phyloP scores from a whole-genome alignment of 2,888 invertebrate genomes.

The Buathra laborator region DNA sequence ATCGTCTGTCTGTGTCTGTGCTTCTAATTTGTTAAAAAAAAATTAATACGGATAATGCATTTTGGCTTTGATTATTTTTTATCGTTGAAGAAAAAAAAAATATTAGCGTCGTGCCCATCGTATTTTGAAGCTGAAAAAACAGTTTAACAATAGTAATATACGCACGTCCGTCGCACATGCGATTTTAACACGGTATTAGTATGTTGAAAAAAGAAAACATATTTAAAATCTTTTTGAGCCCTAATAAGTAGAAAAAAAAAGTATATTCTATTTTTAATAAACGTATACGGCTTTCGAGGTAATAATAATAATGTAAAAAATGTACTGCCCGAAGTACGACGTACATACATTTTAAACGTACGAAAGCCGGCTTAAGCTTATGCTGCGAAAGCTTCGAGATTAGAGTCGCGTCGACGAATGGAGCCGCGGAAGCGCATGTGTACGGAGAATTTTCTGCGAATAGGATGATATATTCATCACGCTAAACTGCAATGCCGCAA shows the following conservation, averaged over 20 bases:
- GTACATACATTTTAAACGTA: conserved; percentile 1
- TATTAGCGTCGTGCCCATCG: no score
- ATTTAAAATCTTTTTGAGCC: no score
- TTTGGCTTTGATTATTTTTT: no score
- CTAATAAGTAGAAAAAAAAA: neutral
- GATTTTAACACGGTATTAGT: no score
- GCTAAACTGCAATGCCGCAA: conserved; percentile 29
- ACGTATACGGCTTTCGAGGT: neutral
- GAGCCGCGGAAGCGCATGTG: neutral
- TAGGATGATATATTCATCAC: conserved; percentile 17
- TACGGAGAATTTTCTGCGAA: conserved; percentile 3
- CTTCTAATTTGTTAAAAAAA: no score
- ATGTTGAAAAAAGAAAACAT: no score
- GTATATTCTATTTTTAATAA: neutral
- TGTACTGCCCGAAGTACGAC: neutral
- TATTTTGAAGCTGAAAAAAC: no score
- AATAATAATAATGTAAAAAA: neutral
- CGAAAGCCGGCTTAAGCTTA: conserved; percentile 12
- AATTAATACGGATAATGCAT: no score
- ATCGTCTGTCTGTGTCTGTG: no score
- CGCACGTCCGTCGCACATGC: no score
- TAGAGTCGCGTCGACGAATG: conserved; percentile 24
- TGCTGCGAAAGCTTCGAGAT: conserved; percentile 13
- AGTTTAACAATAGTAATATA: no score
- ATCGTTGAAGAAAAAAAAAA: no score